Base-by-base conservation (phyloP, 2,113 vertebrate species). In the Oryzias javanicus region DNA sequence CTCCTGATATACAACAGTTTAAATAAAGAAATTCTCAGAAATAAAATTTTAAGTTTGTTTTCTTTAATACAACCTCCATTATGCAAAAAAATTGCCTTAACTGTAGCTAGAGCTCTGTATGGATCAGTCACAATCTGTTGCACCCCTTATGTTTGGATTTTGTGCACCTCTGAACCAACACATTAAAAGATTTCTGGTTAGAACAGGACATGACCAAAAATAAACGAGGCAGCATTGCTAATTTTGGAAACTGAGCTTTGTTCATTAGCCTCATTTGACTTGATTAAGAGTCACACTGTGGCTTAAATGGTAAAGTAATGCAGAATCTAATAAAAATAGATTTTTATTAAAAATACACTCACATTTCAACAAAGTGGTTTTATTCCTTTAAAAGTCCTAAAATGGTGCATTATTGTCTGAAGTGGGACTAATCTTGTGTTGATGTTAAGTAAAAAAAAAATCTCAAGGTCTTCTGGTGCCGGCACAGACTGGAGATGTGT, bases 381-480 rank as follows among this genome's bases (percentile, higher is more conserved):
- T 19, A 17, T 7, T 2, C 25, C 13, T 53, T n/a, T 22, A 4
- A 17, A 49, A 66, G 50, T 41, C 56, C 59, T 19, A 27, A 55
- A 55, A 59, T 10, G 6, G 16, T n/a, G 22, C 48, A 14, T 50
- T 4, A 53, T 8, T 53, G 55, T 51, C 16, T 18, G 64, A 40
- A 60, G 50, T 22, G 59, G 74, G 55, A 6, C 42, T 14, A 83
- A 83, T 49, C 80, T 67, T 78, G 74, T 77, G 68, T 67, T 78
- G 64, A 65, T 27, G 79, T 74, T 74, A 63, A 67, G 66, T 57
- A 50, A 67, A 53, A 78, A 50, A 67, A 53, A 78, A 80, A 64
- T 79, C 70, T 77, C 67, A 81, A 81, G 75, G 67, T 76, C 75
- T 84, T 72, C 64, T 58, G 51, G 58, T 47, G 57, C 64, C 71